A percentile compares a stretch with the other conserved stretches of the same genome.
These are phyloP conservation scores for Morus bassanus DNA, from an alignment of 2,797 vertebrate genomes.

Conservation along the genomic window DNA sequence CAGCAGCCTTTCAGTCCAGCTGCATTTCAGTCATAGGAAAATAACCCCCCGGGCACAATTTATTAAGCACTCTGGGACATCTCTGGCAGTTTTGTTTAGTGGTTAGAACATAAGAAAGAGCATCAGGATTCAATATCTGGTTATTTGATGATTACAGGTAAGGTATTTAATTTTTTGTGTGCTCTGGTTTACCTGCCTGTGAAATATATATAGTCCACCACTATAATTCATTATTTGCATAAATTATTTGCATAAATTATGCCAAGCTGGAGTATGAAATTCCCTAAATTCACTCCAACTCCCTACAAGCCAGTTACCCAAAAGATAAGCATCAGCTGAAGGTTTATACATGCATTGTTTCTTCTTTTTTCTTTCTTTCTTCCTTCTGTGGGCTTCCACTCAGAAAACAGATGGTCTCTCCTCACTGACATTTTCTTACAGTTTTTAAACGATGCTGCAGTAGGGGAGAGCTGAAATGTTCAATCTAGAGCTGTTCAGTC, in stretches of 20 bases:
- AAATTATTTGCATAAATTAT: neutral
- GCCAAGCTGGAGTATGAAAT: neutral
- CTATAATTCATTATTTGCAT: neutral
- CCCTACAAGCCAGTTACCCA: neutral
- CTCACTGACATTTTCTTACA: constrained; percentile 68
- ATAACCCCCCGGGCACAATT: constrained; percentile 40
- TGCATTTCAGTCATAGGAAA: constrained; percentile 62
- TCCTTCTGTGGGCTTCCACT: constrained; percentile 56
- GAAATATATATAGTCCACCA: neutral
- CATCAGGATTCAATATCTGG: constrained; percentile 13
- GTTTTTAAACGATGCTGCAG: constrained; percentile 63
- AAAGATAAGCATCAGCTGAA: neutral
- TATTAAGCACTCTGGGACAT: constrained; percentile 50
- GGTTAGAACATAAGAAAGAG: constrained; percentile 12
- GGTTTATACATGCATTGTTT: constrained; percentile 30
- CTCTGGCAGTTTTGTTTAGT: constrained; percentile 37
- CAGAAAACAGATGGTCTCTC: constrained; percentile 62
- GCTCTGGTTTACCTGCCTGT: neutral
- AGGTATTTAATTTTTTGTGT: neutral
- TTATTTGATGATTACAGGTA: neutral
- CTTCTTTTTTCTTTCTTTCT: constrained; percentile 12
- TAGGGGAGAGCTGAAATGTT: constrained; percentile 22
- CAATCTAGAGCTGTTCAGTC: constrained; percentile 25
- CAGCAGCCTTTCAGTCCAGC: constrained; percentile 65
- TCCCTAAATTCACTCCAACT: neutral